Percentiles rank a stretch among this genome's conserved stretches.
Evolutionary conservation across 2,113 vertebrate species (phyloP).

Genomic region (Narcine bancroftii): DNA sequence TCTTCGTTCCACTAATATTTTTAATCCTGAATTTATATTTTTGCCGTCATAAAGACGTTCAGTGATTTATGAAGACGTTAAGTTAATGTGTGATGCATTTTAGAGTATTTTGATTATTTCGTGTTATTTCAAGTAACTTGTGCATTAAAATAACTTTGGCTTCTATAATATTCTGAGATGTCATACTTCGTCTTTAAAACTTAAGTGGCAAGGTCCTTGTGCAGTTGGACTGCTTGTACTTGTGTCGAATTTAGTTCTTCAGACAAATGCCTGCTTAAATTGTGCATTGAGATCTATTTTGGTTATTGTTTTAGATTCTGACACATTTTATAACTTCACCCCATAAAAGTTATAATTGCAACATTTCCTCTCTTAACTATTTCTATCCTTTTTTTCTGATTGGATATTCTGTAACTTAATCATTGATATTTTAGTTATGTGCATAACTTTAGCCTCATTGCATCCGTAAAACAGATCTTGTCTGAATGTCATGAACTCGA

Average conservation of each 20-base stretch:
- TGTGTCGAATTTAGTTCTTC: neutral
- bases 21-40: neutral
- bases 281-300: neutral
- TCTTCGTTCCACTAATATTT: neutral
- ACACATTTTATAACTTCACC: neutral
- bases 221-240: neutral
- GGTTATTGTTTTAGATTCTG: neutral
- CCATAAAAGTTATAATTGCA: neutral
- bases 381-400: neutral
- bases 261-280: neutral
- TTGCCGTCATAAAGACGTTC: neutral
- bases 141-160: constrained; percentile 9
- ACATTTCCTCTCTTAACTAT: neutral
- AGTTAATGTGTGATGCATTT: neutral
- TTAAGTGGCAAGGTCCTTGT: neutral
- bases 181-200: neutral
- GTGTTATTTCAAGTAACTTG: neutral
- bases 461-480: neutral
- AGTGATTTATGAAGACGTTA: neutral
- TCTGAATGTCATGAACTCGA: neutral
- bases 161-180: neutral
- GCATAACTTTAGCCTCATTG: neutral
- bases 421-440: neutral
- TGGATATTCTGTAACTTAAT: neutral
- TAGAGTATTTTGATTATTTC: neutral